Base-by-base conservation (phyloP, 2,113 vertebrate genomes). In the Ifrita kowaldi region DNA sequence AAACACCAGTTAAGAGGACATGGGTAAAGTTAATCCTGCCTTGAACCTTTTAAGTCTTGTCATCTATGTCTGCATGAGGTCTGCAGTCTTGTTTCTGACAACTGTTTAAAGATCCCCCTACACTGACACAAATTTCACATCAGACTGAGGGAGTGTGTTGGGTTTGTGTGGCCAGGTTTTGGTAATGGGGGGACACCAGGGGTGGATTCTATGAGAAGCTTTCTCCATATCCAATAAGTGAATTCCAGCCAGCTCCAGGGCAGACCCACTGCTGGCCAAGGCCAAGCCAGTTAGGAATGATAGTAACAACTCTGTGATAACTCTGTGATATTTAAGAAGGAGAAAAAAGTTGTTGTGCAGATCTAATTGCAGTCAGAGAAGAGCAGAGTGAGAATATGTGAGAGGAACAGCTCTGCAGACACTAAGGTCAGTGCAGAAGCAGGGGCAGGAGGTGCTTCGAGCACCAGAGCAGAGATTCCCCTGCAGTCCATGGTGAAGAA, bases 171-270 rank as follows among this genome's bases (percentile, higher is more conserved):
- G 62, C 19, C 33, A 39, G 37, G 16, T 53, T 60, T 47, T 18
- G 30, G 39, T n/a, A 82, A 28, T 0, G 1, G 13, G 1, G 16
- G 15, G 16, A 4, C 12, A 17, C 7, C 4, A 37, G 28, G 10
- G 6, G 11, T 53, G 46, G 55, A 21, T 68, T 53, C 62, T 35
- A 5, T 35, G n/a, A 46, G 20, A 67, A 62, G 12, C 9, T 35
- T 68, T 1, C 16, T 7, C 30, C 11, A 8, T 16, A 10, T 41
- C 47, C n/a, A n/a, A 13, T 3, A 60, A 55, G 55, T 7, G 24
- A 75, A 60, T 22, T 52, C 24, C 62, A 89, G n/a, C 6, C n/a
- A 37, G 16, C 39, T 82, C 33, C 46, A 67, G 60, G 28, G 39
- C 15, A 39, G 39, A 41, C 3, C 3, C 5, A 17, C 19, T 33